phyloP scores from a whole-genome alignment of 2,113 vertebrate species.

The Menidia beryllina region DNA sequence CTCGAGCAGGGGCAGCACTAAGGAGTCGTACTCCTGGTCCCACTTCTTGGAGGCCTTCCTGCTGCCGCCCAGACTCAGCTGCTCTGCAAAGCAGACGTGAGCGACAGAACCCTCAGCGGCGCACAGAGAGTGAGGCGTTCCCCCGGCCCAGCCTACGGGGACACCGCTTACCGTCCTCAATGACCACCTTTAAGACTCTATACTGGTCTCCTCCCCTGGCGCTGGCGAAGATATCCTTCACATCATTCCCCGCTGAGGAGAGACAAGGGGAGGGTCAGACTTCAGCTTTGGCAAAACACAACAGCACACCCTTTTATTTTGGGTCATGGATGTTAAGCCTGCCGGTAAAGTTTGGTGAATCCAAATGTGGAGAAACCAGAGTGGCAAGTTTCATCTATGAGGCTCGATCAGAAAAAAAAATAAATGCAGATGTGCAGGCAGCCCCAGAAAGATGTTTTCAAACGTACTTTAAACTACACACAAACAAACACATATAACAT shows the following conservation, averaged over 20 bases:
- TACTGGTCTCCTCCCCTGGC: constrained; percentile 90
- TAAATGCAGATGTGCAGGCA: background rate
- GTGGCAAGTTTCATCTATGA: background rate
- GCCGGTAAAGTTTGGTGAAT: background rate
- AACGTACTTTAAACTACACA: no score
- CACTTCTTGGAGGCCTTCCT: constrained; percentile 85
- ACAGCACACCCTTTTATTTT: background rate
- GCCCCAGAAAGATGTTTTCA: background rate
- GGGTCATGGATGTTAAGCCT: background rate
- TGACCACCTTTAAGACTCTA: constrained; percentile 92
- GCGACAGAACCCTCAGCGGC: constrained; percentile 12
- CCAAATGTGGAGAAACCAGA: background rate
- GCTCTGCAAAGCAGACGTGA: constrained; percentile 82
- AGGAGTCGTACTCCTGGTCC: constrained; percentile 93
- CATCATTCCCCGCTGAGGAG: constrained; percentile 86
- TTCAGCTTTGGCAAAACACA: constrained; percentile 1
- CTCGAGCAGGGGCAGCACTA: constrained; percentile 90
- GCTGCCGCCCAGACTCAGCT: constrained; percentile 87
- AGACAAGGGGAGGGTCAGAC: background rate
- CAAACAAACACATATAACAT: no score
- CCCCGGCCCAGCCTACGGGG: background rate
- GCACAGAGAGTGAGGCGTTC: no score
- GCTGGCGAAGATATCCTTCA: constrained; percentile 91
- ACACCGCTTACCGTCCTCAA: constrained; percentile 89
- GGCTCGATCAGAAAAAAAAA: background rate